Base-by-base conservation (phyloP, 2,113 vertebrate genomes). In the Azemiops feae region DNA sequence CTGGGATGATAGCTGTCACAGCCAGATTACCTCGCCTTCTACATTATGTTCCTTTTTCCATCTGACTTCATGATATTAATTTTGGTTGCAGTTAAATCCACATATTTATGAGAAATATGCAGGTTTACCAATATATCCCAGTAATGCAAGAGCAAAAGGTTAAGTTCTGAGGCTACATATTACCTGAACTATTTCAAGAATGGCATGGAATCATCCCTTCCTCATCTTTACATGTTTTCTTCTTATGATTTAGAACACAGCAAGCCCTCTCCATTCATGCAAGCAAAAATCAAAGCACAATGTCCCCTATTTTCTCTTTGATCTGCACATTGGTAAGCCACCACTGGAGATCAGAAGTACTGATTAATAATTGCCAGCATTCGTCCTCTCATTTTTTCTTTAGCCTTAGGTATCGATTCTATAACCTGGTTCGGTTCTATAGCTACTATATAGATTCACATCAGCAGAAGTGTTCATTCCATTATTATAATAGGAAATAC, bases 271-370 rank as follows among this genome's bases (percentile, higher is more conserved):
- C 91, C 85, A 85, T 89, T 92, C 87, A 74, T 93, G 93, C 93
- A 93, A 91, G 90, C 92, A 88, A 89, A 88, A 93, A 94, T 95
- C 95, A 96, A 92, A 95, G 93, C 64, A 87, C 92, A 87, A 89
- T 91, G 64, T 87, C 53, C 92, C 64, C 87, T 55, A 50, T 58
- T 81, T 91, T 92, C 92, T 93, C 52, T 95, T 94, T 95, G 91
- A 95, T 95, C 53, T 88, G 22, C n/a, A 58, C 12, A 39, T 60
- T 52, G 69, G 60, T 87, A 87, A 91, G 58, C 85, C 95, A 87
- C 91, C 39, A 86, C 55, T 94, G 45, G 88, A 95, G 93, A 90
- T 74, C 8, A 2, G 93, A 89, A 95, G 0, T 0, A 5, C 92
- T 93, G 69, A 11, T 25, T 95, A 95, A 96, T 90, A 95, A 96